These are phyloP conservation scores for Drosophila nr. medialis DNA, from an alignment of 2,888 invertebrate species.

Conservation along the genomic window DNA sequence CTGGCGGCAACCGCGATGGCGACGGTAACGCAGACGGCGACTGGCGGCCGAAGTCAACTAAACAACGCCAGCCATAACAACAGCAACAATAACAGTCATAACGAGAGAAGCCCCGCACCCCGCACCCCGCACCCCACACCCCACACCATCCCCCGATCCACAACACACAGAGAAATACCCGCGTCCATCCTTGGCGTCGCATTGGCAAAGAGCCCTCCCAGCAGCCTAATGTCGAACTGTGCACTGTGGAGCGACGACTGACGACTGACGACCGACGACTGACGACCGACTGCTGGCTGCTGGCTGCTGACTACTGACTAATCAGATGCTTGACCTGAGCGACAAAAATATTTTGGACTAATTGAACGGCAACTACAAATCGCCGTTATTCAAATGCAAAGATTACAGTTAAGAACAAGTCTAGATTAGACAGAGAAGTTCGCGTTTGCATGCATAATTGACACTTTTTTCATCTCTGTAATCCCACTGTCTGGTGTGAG, in stretches of 20 bases:
- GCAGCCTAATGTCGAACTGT: constrained; percentile 32
- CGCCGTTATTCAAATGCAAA: background rate
- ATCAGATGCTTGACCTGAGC: constrained; percentile 18
- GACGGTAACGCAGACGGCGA: constrained; percentile 65
- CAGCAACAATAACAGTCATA: constrained; percentile 67
- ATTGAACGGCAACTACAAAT: constrained; percentile 4
- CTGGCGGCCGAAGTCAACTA: constrained; percentile 78
- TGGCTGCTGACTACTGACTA: background rate
- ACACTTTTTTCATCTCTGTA: background rate
- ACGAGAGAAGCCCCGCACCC: constrained; percentile 43
- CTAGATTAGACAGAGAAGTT: background rate
- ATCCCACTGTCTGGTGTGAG: constrained; percentile 39
- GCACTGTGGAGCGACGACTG: constrained; percentile 29
- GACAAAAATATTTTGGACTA: constrained; percentile 20
- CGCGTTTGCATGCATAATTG: background rate
- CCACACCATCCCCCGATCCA: background rate
- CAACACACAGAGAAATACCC: constrained; percentile 35
- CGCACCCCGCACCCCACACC: background rate
- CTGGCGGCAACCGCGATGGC: constrained; percentile 63
- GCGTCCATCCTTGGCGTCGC: constrained; percentile 61
- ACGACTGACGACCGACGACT: background rate
- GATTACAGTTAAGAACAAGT: background rate
- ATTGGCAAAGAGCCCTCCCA: constrained; percentile 59
- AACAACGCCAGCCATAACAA: constrained; percentile 70
- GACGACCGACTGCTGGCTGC: background rate